phyloP scores from a whole-genome alignment of 2,113 vertebrate species.

The Phocoena phocoena region DNA sequence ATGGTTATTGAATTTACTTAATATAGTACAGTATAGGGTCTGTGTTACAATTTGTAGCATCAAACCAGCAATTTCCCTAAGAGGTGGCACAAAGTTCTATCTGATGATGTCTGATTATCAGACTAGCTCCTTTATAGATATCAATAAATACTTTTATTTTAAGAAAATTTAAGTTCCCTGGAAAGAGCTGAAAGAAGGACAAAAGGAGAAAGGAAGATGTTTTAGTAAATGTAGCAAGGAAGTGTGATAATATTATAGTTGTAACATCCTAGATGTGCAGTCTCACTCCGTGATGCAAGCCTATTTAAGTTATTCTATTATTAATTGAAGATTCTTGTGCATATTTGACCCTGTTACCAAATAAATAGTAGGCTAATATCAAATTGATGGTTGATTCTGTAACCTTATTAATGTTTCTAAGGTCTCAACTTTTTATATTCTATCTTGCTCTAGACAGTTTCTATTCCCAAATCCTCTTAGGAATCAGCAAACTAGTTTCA shows the following conservation, averaged over 20 bases:
- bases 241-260: no score
- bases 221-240: background rate
- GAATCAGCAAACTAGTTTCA: background rate
- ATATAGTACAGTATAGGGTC: no score
- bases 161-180: background rate
- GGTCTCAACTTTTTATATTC: background rate
- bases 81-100: rapidly evolving
- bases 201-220: background rate
- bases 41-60: background rate
- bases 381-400: background rate
- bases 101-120: background rate
- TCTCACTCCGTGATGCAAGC: background rate
- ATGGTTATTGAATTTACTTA: background rate
- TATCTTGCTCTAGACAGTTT: background rate
- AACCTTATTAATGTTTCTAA: background rate
- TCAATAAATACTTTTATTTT: background rate
- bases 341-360: background rate
- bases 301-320: background rate
- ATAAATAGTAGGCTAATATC: background rate
- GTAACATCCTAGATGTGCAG: background rate
- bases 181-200: background rate
- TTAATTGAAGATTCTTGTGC: background rate
- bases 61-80: background rate
- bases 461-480: rapidly evolving
- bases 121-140: background rate